phyloP scores from a whole-genome alignment of 2,113 vertebrate genomes.

The Sardina pilchardus region DNA sequence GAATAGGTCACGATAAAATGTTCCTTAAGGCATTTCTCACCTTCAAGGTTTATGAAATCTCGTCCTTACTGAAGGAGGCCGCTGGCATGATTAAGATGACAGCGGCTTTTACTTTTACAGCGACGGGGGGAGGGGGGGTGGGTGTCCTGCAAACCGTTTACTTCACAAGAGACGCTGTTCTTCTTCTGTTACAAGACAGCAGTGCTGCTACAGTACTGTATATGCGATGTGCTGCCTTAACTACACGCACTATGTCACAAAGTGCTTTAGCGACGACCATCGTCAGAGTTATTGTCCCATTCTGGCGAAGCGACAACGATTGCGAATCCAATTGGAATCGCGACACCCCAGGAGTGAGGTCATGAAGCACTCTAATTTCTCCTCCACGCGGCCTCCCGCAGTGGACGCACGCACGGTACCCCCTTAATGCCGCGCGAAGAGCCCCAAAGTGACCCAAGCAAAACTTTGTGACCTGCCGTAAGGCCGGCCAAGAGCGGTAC shows the following conservation, averaged over 20 bases:
- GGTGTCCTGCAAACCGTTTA: neutral
- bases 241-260: neutral
- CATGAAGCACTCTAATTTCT: too few relatives aligned
- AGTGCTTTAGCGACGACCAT: neutral
- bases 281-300: neutral
- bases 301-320: too few relatives aligned
- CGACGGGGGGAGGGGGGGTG: too few relatives aligned
- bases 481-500: constrained; percentile 20
- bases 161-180: neutral
- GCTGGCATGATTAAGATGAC: neutral
- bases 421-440: neutral
- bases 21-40: constrained; percentile 24
- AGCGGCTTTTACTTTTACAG: neutral
- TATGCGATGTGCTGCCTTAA: neutral
- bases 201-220: too few relatives aligned
- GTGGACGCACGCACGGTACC: neutral
- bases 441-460: neutral
- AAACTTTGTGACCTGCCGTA: constrained; percentile 33
- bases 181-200: neutral
- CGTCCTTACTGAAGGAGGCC: neutral
- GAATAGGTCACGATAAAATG: constrained; percentile 22
- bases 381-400: too few relatives aligned
- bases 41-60: constrained; percentile 17
- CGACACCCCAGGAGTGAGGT: too few relatives aligned
- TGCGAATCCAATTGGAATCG: too few relatives aligned